These are phyloP conservation scores for Tridacna gigas DNA, from an alignment of 2,888 invertebrate species.

Conservation along the genomic window DNA sequence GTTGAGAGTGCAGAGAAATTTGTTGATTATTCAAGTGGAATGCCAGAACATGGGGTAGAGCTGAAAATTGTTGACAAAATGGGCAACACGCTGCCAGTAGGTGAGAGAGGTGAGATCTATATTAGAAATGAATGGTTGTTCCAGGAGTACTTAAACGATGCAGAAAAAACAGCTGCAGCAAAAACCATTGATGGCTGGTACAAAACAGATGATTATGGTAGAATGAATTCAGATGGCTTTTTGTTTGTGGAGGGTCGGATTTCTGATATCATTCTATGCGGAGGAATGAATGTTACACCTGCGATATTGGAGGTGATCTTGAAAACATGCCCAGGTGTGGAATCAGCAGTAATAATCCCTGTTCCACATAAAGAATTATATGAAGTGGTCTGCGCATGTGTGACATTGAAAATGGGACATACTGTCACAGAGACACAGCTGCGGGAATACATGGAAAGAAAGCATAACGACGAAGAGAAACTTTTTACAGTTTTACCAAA, in stretches of 20 bases:
- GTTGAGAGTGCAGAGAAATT: neutral
- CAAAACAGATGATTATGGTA: constrained; percentile 25
- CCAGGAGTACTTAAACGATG: constrained; percentile 18
- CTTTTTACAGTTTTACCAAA: constrained; percentile 19
- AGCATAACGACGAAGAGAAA: neutral
- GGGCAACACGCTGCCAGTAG: constrained; percentile 12
- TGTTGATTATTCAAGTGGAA: neutral
- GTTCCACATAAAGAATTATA: constrained; percentile 8
- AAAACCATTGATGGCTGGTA: constrained; percentile 26
- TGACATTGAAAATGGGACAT: neutral
- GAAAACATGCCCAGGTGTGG: constrained; percentile 3
- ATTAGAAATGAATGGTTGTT: neutral
- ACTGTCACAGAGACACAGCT: neutral
- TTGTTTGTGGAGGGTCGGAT: constrained; percentile 13
- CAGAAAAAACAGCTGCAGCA: constrained; percentile 16
- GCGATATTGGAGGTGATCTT: neutral
- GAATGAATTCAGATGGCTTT: neutral
- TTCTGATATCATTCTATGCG: constrained; percentile 12
- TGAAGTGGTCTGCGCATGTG: constrained; percentile 18
- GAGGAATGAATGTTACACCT: constrained; percentile 11
- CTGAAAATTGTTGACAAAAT: constrained; percentile 6
- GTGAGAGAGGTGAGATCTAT: constrained; percentile 22
- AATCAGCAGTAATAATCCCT: constrained; percentile 1
- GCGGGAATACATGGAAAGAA: neutral
- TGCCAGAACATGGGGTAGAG: neutral